A percentile compares a stretch with the other conserved stretches of the same genome.
Conservation (phyloP, 2,797 vertebrate species). For the Pyrocephalus nanus region DNA sequence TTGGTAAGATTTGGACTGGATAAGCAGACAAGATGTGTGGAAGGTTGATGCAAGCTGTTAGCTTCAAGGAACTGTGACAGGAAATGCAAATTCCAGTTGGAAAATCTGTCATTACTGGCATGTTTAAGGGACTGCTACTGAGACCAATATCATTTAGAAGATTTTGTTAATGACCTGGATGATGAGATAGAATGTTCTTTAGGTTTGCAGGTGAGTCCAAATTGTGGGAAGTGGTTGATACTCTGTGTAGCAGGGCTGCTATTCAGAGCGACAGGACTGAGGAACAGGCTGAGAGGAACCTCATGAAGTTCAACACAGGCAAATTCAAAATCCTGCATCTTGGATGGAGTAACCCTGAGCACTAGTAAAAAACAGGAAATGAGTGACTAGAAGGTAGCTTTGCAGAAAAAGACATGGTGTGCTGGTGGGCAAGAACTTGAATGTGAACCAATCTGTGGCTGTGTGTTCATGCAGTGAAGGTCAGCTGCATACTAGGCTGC, state of each 20-base stretch:
- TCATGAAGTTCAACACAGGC: not conserved
- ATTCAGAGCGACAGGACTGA: not conserved
- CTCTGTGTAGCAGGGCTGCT: not conserved
- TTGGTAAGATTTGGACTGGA: not conserved
- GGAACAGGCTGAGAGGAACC: not conserved
- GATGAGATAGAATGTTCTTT: not conserved
- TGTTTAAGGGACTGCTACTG: not conserved
- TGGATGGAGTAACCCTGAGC: not conserved
- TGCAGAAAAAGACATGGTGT: not conserved
- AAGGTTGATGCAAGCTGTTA: not conserved
- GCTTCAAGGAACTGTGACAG: not conserved
- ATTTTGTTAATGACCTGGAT: not conserved
- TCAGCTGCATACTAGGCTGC: not conserved
- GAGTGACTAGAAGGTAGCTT: not conserved
- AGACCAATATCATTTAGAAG: not conserved
- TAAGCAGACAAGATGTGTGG: not conserved
- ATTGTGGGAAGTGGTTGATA: not conserved
- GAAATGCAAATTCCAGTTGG: not conserved
- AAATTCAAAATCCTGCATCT: not conserved
- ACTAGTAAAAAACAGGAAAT: not conserved
- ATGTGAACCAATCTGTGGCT: not conserved
- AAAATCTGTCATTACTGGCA: not conserved
- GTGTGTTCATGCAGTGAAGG: not conserved
- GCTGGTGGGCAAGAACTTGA: not conserved
- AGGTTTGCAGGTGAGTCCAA: not conserved